Base-by-base conservation (phyloP, 2,888 invertebrate genomes). In the Lycophotia porphyrea region DNA sequence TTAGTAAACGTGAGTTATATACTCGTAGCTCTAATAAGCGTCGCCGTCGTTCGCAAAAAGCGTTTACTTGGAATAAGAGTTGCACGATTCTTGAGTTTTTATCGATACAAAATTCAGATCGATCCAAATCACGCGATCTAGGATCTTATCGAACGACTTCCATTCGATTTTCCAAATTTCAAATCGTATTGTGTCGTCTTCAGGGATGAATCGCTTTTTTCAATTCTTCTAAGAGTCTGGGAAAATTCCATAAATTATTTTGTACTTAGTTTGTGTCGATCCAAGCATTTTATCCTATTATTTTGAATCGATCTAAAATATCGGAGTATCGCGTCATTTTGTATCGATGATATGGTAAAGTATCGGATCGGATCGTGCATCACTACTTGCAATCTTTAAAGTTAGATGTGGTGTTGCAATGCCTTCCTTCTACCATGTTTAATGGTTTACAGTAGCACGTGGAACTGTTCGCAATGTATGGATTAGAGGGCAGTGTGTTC, bases 11-110 rank as follows among this genome's bases (percentile, higher is more conserved):
- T 58, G 18, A 44, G 39, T 63, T 66, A 55, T 24, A 68, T 21
- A 42, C n/a, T n/a, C n/a, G n/a, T 15, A 68, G 47, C 64, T 69
- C 47, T 81, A 74, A 85, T 81, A 85, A 74, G 61, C 76, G 42
- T 58, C 63, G 39, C 39, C 31, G 15, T 58, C 63, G 34, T 42
- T 58, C 8, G 60, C 69, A 66, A 85, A 81, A 70, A 74, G 52
- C 75, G 36, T 74, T 81, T 36, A 49, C 36, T 60, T 60, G 31
- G 0, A 60, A 9, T 34, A 9, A 58, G 58, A 34, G 58, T 4
- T 34, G 58, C 21, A 31, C 4, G 3, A 18, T 18, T 18, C 58
- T 31, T 18, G 18, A 18, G 58, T 18, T 31, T 58, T 18, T 31
- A 58, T 58, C 58, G 58, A 58, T 31, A 31, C 13, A 27, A 27